A percentile compares a stretch with the other conserved stretches of the same genome.
Evolutionary conservation across 2,797 vertebrate genomes (phyloP).

Genomic region (Gymnopithys bicolor): DNA sequence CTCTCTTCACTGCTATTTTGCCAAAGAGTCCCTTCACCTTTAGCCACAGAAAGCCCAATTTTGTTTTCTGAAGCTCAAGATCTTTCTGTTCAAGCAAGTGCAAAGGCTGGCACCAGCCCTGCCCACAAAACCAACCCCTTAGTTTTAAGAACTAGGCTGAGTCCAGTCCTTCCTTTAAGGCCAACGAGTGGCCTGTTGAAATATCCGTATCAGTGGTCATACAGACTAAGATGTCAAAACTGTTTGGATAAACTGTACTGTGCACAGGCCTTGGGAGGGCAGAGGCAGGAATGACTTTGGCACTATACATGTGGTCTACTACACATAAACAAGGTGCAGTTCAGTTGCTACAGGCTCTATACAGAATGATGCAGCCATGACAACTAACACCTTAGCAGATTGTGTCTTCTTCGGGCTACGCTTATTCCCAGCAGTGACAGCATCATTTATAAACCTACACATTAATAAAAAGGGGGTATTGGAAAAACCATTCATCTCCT

Average conservation of each 20-base stretch:
- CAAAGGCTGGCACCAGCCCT: not conserved
- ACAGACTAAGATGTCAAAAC: not conserved
- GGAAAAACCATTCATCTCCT: not conserved
- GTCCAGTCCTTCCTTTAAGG: not conserved
- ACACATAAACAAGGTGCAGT: not conserved
- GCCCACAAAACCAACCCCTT: not conserved
- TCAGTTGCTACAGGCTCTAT: not conserved
- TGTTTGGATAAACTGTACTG: not conserved
- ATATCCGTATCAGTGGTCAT: not conserved
- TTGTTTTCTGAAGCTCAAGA: not conserved
- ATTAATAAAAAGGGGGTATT: not conserved
- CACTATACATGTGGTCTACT: not conserved
- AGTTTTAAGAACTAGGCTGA: not conserved
- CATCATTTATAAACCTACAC: not conserved
- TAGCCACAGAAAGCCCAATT: not conserved
- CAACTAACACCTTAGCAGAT: not conserved
- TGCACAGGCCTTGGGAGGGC: not conserved
- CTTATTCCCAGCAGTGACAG: not conserved
- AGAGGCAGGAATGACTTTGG: not conserved
- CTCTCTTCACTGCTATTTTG: not conserved
- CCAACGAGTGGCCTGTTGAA: not conserved
- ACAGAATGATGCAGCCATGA: not conserved
- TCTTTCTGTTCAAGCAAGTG: not conserved
- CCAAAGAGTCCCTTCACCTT: not conserved
- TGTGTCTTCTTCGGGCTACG: not conserved